Evolutionary conservation across 2,888 invertebrate genomes (phyloP), one percentile per base, ranked within the genome.

Genomic region (Tetheella fluctuosa): DNA sequence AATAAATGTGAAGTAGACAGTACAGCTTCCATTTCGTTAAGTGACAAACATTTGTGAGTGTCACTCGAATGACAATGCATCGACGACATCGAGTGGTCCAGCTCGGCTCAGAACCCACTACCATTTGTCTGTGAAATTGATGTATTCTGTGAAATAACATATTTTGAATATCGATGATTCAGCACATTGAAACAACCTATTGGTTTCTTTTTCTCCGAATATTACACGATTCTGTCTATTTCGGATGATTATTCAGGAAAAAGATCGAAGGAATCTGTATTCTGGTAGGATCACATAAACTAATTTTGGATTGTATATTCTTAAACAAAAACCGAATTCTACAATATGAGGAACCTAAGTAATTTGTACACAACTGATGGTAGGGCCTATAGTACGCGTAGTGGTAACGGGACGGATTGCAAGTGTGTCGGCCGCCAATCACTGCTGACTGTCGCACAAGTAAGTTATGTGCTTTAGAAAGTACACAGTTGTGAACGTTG

Each of bases 11-110:
- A 69, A 73, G 69, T 67, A 64, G 64, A 67, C 69, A 71, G 68
- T 66, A 70, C 69, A 75, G 70, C 34, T 64, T 60, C 58, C 64
- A 62, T 81, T 84, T 83, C 77, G 81, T 81, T 77, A 80, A 88
- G 85, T 84, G 86, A 82, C 83, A 88, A 88, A 89, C 86, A 88
- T 84, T 85, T 85, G 84, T 80, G 84, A 87, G 86, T 84, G 84
- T 87, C 85, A 84, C 83, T 86, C 82, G 79, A 84, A 73, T 77
- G 83, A 88, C 87, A 86, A 87, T 83, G 79, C 84, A 81, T 78
- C 76, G 84, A 74, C 69, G 74, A 79, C 79, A 76, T 82, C 71
- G 81, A 85, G 84, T 84, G 85, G 82, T 76, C 73, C 73, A 75
- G 76, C 73, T 72, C 72, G 42, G 68, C 67, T 65, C 69, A 68